Conservation (phyloP, 2,113 vertebrate genomes). For the Alectura lathami region DNA sequence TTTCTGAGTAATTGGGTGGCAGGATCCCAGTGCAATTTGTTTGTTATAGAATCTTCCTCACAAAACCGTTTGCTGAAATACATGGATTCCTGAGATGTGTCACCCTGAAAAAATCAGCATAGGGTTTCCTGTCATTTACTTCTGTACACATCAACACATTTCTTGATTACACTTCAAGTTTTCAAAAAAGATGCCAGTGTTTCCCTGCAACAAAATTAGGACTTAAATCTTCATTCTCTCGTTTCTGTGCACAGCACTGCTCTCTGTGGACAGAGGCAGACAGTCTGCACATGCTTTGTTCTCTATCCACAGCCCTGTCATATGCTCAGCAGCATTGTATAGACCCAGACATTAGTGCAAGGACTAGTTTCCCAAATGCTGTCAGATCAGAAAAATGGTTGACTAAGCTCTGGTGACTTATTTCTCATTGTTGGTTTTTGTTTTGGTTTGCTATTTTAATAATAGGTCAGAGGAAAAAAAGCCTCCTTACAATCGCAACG, state of each 20-base stretch:
- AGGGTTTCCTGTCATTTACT: slow-evolving; percentile 28
- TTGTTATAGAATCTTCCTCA: neutral
- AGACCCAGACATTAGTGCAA: neutral
- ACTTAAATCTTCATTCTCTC: slow-evolving; percentile 27
- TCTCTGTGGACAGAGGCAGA: slow-evolving; percentile 21
- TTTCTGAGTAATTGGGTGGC: slow-evolving; percentile 43
- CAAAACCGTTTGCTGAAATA: slow-evolving; percentile 24
- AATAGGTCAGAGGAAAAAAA: neutral
- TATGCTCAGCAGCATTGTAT: neutral
- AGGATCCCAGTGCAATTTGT: slow-evolving; percentile 28
- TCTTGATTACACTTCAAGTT: slow-evolving; percentile 37
- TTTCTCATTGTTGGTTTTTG: neutral
- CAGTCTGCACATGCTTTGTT: slow-evolving; percentile 15
- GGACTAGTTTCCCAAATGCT: neutral
- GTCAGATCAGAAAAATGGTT: slow-evolving; percentile 7
- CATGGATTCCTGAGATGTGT: slow-evolving; percentile 6
- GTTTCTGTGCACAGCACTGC: neutral
- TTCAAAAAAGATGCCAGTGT: slow-evolving; percentile 11
- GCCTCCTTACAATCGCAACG: neutral
- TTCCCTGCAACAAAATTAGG: slow-evolving; percentile 18
- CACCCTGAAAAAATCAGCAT: slow-evolving; percentile 24
- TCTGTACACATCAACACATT: slow-evolving; percentile 41
- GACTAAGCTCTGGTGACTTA: neutral
- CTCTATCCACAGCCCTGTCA: neutral
- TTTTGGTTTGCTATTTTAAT: neutral